A percentile compares a stretch with the other conserved stretches of the same genome.
Evolutionary conservation across 2,113 vertebrate species (phyloP).

Genomic region (Lepus timidus): DNA sequence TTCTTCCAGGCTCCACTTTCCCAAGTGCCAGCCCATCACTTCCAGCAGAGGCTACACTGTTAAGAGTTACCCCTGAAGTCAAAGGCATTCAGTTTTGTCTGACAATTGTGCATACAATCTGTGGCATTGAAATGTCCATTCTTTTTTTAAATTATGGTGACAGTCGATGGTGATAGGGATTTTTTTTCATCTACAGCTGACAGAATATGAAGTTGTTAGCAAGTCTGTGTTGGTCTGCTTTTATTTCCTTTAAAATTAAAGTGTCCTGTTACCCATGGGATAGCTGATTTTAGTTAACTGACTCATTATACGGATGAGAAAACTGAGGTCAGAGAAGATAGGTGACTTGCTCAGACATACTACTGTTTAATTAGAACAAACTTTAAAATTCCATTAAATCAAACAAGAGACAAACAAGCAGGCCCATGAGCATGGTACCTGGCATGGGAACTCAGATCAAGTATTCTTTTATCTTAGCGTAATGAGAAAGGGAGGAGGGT

Average conservation of each 20-base stretch:
- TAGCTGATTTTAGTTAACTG: neutral
- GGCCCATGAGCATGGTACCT: accelerated
- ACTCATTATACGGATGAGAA: conserved; percentile 9
- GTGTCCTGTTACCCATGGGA: neutral
- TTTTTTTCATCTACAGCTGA: neutral
- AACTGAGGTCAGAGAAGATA: neutral
- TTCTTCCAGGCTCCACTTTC: neutral
- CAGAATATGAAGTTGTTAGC: neutral
- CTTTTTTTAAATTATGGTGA: neutral
- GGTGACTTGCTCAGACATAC: neutral
- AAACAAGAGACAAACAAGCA: neutral
- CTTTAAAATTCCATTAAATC: neutral
- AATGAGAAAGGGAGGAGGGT: neutral
- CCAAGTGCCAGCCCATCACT: neutral
- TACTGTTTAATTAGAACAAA: neutral
- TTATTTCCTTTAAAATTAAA: neutral
- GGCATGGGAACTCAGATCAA: neutral
- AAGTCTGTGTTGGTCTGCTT: neutral
- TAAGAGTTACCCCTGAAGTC: too few species aligned
- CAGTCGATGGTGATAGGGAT: too few species aligned
- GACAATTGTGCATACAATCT: neutral
- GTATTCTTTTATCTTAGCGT: neutral
- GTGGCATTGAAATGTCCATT: neutral
- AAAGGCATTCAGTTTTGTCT: neutral
- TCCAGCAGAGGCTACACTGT: neutral